Conservation (phyloP, 2,113 vertebrate species). For the Mugil cephalus region DNA sequence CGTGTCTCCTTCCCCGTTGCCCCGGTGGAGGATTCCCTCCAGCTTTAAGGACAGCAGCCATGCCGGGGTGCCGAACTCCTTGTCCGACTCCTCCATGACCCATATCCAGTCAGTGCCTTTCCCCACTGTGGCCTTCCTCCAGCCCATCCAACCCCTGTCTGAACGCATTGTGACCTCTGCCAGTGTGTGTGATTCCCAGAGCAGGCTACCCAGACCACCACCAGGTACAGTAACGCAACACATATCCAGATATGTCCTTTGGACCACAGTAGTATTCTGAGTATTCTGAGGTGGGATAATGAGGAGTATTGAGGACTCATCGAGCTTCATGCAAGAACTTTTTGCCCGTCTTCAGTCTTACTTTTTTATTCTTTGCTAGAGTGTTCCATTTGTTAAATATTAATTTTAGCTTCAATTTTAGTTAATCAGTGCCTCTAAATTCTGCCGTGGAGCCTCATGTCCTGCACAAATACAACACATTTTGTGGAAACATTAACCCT, state of each 20-base stretch:
- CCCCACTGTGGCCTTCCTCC: slow-evolving; percentile 80
- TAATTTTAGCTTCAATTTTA: too few species aligned
- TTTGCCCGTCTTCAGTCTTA: not conserved
- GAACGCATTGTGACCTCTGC: slow-evolving; percentile 71
- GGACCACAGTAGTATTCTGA: not conserved
- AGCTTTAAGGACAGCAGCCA: slow-evolving; percentile 70
- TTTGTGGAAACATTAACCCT: too few species aligned
- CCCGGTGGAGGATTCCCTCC: slow-evolving; percentile 80
- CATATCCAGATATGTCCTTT: not conserved
- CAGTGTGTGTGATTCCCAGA: slow-evolving; percentile 81
- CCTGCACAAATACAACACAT: too few species aligned
- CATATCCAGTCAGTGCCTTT: slow-evolving; percentile 79
- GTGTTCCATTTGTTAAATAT: not conserved
- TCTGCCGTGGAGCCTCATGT: too few species aligned
- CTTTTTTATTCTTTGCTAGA: not conserved
- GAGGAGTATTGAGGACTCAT: not conserved
- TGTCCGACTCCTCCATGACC: slow-evolving; percentile 86
- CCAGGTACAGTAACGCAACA: slow-evolving; percentile 85
- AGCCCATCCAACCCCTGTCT: slow-evolving; percentile 71
- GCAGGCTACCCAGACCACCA: slow-evolving; percentile 85
- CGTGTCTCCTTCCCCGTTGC: slow-evolving; percentile 71
- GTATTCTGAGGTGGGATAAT: too few species aligned
- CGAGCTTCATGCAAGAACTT: not conserved
- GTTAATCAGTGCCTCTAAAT: too few species aligned
- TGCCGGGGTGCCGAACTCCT: slow-evolving; percentile 79